Evolutionary conservation across 2,113 vertebrate species (phyloP).

Genomic region (Mohoua ochrocephala): DNA sequence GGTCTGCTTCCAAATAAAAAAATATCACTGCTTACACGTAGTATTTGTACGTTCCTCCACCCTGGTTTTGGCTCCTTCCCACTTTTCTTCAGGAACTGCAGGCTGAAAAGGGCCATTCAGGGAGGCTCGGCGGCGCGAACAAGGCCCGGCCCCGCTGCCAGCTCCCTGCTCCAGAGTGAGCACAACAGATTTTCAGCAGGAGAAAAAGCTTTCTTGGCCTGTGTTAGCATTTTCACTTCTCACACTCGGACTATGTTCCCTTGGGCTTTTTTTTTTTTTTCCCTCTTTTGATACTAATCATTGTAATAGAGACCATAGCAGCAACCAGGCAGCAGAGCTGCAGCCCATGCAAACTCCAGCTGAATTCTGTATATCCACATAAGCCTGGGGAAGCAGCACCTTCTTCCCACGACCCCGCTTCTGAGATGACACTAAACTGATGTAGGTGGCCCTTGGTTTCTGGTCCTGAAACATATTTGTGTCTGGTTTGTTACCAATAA

Average conservation of each 20-base stretch:
- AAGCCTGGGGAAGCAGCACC: not conserved
- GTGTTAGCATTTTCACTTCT: not conserved
- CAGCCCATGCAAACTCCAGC: accelerated
- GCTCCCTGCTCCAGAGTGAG: not conserved
- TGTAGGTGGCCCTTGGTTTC: not conserved
- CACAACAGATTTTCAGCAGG: not conserved
- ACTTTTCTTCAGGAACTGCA: constrained; percentile 7
- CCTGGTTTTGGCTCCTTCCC: constrained; percentile 11
- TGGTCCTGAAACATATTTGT: not conserved
- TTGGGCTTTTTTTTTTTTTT: not conserved
- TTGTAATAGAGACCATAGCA: not conserved
- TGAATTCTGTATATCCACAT: not conserved
- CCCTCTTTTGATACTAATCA: not conserved
- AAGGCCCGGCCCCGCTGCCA: not conserved
- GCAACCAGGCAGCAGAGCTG: not conserved
- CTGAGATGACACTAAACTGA: not conserved
- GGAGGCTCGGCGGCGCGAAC: not conserved
- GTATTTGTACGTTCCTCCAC: constrained; percentile 39
- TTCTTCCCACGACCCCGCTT: not conserved
- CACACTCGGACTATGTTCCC: not conserved
- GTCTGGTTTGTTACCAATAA: not conserved
- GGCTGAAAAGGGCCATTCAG: constrained; percentile 62
- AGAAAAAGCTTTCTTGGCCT: constrained; percentile 3
- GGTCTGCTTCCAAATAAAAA: constrained; percentile 5
- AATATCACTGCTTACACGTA: constrained; percentile 7